A percentile compares a stretch with the other conserved stretches of the same genome.
These are phyloP conservation scores for Tigriopus californicus DNA, from an alignment of 2,888 invertebrate genomes.

Conservation along the genomic window DNA sequence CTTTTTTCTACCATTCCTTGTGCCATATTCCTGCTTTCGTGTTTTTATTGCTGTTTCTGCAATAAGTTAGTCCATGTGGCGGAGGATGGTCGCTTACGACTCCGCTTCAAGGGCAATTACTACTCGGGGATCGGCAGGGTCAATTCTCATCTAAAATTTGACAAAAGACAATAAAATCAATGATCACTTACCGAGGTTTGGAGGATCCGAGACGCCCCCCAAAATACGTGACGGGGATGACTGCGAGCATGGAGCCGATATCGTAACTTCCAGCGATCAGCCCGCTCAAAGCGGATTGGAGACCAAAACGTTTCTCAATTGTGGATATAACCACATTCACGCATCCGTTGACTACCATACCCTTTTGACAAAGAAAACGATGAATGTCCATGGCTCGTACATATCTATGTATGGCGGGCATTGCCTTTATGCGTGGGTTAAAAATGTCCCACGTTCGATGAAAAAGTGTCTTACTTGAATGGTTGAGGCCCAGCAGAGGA, in stretches of 20 bases:
- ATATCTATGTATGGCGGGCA: no score
- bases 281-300: conserved; percentile 61
- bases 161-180: not conserved
- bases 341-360: conserved; percentile 33
- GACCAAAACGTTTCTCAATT: conserved; percentile 62
- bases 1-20: no score
- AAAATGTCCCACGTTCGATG: no score
- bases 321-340: conserved; percentile 73
- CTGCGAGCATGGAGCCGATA: conserved; percentile 59
- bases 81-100: no score
- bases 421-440: no score
- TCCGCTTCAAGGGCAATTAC: no score
- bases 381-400: no score
- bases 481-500: conserved; percentile 58
- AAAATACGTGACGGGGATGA: conserved; percentile 65
- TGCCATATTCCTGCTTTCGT: no score
- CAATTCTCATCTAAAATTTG: no score
- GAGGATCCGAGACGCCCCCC: conserved; percentile 48
- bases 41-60: no score
- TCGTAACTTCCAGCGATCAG: conserved; percentile 62
- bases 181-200: conserved; percentile 35
- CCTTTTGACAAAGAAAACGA: not conserved
- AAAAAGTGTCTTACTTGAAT: conserved; percentile 53
- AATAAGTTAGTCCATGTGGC: no score
- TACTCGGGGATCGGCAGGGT: no score